These are phyloP conservation scores for Xenus cinereus DNA, from an alignment of 2,113 vertebrate species.

Conservation along the genomic window DNA sequence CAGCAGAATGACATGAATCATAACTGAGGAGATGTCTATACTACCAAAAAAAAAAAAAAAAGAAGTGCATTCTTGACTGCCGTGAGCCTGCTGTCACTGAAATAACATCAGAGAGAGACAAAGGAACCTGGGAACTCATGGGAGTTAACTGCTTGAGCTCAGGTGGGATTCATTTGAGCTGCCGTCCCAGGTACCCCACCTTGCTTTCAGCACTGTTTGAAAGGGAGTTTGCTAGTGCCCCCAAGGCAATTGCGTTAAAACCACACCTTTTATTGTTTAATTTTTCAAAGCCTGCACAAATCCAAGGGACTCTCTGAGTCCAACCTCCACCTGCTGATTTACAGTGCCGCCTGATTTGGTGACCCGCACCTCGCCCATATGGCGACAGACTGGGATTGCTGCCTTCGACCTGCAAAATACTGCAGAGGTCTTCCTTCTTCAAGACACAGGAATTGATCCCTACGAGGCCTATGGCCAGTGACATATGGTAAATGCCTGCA, in stretches of 20 bases:
- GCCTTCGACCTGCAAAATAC: neutral
- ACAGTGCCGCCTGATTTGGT: neutral
- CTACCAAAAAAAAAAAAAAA: neutral
- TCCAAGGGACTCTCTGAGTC: neutral
- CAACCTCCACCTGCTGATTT: neutral
- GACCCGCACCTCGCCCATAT: neutral
- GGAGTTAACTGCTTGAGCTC: slow-evolving; percentile 7
- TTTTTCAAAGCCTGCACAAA: neutral
- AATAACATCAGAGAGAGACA: slow-evolving; percentile 11
- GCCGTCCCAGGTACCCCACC: neutral
- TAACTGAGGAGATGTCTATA: slow-evolving; percentile 17
- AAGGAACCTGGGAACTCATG: neutral
- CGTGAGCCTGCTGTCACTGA: neutral
- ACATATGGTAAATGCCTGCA: slow-evolving; percentile 22
- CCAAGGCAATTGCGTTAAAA: neutral
- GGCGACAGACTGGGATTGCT: neutral
- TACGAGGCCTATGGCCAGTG: neutral
- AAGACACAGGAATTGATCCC: neutral
- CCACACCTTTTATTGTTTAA: neutral
- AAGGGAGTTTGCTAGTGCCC: neutral
- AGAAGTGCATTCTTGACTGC: slow-evolving; percentile 18
- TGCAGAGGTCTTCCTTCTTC: neutral
- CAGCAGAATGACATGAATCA: slow-evolving; percentile 58
- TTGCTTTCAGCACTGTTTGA: neutral
- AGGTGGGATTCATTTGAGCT: neutral